These are phyloP conservation scores for Sesamia nonagrioides DNA, from an alignment of 1,140 invertebrate genomes.

Conservation along the genomic window DNA sequence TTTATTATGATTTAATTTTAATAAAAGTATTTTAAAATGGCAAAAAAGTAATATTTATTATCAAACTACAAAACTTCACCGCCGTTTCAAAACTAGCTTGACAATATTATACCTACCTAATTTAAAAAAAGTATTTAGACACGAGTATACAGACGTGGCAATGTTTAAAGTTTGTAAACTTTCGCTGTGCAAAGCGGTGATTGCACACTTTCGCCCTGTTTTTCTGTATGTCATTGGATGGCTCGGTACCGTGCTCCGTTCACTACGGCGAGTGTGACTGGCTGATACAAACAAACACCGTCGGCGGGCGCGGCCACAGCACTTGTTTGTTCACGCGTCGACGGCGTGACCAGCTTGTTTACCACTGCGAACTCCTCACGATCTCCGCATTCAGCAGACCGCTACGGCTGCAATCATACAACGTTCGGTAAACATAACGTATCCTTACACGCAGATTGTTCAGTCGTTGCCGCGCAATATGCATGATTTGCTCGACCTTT, in stretches of 20 bases:
- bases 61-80: too few relatives aligned
- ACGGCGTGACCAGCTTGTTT: conserved; percentile 83
- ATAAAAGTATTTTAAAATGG: too few relatives aligned
- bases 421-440: conserved; percentile 28
- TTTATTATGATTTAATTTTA: too few relatives aligned
- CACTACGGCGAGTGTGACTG: conserved; percentile 50
- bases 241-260: conserved; percentile 24
- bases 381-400: conserved; percentile 69
- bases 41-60: too few relatives aligned
- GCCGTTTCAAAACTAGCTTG: too few relatives aligned
- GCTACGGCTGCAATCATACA: conserved; percentile 57
- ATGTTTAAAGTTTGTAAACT: conserved; percentile 65
- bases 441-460: conserved; percentile 33
- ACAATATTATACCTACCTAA: too few relatives aligned
- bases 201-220: conserved; percentile 75
- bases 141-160: not conserved
- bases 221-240: conserved; percentile 47
- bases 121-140: not conserved
- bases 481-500: conserved; percentile 41
- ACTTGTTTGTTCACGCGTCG: conserved; percentile 86
- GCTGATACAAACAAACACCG: conserved; percentile 64
- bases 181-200: conserved; percentile 71
- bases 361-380: conserved; percentile 74
- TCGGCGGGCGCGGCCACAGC: conserved; percentile 66
- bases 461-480: conserved; percentile 31